Base-by-base conservation (phyloP, 2,888 invertebrate genomes). In the Agrotis exclamationis region DNA sequence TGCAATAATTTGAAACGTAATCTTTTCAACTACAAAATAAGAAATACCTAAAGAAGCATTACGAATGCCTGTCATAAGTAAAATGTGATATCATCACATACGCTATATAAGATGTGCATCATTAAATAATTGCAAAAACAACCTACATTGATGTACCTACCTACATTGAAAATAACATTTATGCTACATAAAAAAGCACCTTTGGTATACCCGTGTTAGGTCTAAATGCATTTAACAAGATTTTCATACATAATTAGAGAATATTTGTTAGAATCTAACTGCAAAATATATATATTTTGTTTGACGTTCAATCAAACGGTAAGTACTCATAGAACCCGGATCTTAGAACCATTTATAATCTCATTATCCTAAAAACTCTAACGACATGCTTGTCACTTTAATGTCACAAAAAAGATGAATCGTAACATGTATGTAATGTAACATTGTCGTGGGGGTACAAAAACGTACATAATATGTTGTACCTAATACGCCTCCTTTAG, bases 401-500 rank as follows among this genome's bases (percentile, higher is more conserved):
- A 74, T 47, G 60, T 64, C 74, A 86, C 79, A 88, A 83, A 93
- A 93, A 93, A 91, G 86, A 84, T 84, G 88, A 88, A 87, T 85
- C 75, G 81, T 87, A 78, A 86, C 86, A 83, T 85, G 81, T 87
- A 83, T 85, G 82, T 87, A 74, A 83, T 85, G 82, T 87, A 74
- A 86, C 86, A 83, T 85, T 85, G 80, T 83, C 68, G 73, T 74
- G 74, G 78, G 73, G 77, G 63, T 53, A 87, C 85, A 93, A 92
- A 93, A 92, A 92, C 86, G 74, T 78, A 14, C 85, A 72, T 78
- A 20, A 39, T 11, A 39, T 84, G 80, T 85, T 81, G 78, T 53
- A 60, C 39, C 2, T 56, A 33, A n/a, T 83, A 87, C 90, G 88
- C 88, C 90, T 88, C 71, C 81, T 84, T 74, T 66, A 88, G 90